Base-by-base conservation (phyloP, 37 sponge, comb jelly and placozoan genomes). In the Theonella swinhoei region DNA sequence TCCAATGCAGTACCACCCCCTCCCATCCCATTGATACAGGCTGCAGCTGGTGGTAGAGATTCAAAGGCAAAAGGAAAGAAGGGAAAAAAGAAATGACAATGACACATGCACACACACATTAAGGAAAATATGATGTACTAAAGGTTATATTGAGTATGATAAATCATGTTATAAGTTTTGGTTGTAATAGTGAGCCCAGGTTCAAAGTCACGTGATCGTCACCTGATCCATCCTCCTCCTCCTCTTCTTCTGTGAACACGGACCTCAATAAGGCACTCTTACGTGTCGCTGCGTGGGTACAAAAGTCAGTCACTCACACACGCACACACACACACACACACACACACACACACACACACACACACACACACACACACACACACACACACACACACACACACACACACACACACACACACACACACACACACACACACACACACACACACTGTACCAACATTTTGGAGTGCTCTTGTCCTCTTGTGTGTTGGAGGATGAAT, bases 51-150 rank as follows among this genome's bases (percentile, higher is more conserved):
- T 28, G 87, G 81, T 22, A 74, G 87, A 29, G 81, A 87, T 3
- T 87, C 87, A 23, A 87, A 80, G 32, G 63, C 63, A 42, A 74
- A 69, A 36, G 75, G 37, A 31, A 78, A 76, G 70, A 22, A 40
- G 64, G 74, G 39, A 9, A 73, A 79, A 31, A 62, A 72, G 75
- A 87, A 80, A 1, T 65, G 68, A 69, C 11, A 60, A 33, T 32
- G 24, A 34, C 63, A 60, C 29, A 37, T 20, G 1, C 24, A 65
- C 25, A 65, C 17, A 11, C 11, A 47, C 42, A 23, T n/a, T n/a
- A n/a, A n/a, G n/a, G n/a, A n/a, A n/a, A n/a, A n/a, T n/a, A n/a
- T n/a, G n/a, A n/a, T n/a, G n/a, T n/a, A n/a, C n/a, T n/a, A n/a
- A n/a, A n/a, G n/a, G n/a, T n/a, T n/a, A n/a, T n/a, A n/a, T n/a